Evolutionary conservation across 2,888 invertebrate species (phyloP).

Genomic region (Hydriomena furcata): DNA sequence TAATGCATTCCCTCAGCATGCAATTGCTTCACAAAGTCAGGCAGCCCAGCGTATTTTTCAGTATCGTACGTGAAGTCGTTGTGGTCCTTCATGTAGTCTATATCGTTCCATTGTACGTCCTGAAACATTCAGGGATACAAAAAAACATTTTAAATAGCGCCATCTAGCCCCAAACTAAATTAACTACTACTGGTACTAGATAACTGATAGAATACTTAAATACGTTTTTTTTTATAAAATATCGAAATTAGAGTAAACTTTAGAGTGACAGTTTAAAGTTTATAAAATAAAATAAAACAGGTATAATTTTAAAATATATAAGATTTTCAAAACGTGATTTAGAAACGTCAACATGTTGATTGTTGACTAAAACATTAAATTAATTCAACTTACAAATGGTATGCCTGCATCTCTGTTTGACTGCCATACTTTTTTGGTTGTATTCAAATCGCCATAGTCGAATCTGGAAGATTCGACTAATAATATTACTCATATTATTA

Average conservation of each 20-base stretch:
- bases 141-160: not conserved
- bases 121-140: conserved; percentile 45
- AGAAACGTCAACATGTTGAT: too few species aligned
- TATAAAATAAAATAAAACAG: too few species aligned
- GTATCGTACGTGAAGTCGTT: conserved; percentile 91
- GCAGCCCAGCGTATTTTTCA: conserved; percentile 84
- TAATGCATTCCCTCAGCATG: conserved; percentile 90
- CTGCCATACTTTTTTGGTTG: conserved; percentile 86
- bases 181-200: too few species aligned
- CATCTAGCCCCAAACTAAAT: too few species aligned
- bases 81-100: conserved; percentile 91
- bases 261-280: too few species aligned
- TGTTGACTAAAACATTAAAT: too few species aligned
- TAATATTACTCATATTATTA: not conserved
- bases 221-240: too few species aligned
- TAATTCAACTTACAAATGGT: conserved; percentile 85
- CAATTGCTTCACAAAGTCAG: conserved; percentile 87
- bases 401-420: conserved; percentile 89
- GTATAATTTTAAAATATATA: too few species aligned
- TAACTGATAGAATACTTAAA: too few species aligned
- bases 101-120: conserved; percentile 93
- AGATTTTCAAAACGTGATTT: too few species aligned
- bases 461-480: conserved; percentile 58
- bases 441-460: conserved; percentile 86
- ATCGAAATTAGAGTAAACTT: too few species aligned